Base-by-base conservation (phyloP, 2,888 invertebrate species). In the Agriopis aurantiaria region DNA sequence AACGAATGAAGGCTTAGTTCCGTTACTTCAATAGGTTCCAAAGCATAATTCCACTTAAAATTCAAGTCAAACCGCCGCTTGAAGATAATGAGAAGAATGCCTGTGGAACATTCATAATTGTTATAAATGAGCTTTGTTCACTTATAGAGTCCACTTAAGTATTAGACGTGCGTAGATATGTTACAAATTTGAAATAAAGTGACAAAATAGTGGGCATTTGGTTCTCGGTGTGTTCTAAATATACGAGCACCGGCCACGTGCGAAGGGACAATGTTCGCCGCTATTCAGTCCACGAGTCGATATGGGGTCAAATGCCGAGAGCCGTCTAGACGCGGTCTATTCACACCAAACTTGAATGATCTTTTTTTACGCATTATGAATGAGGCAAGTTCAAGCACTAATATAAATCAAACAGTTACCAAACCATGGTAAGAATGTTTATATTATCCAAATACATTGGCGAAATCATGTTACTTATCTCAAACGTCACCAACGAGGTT, bases 271-370 rank as follows among this genome's bases (percentile, higher is more conserved):
- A 81, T 85, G 87, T 85, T 84, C 87, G 78, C 76, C 66, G 65
- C 51, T 43, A 49, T 58, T 63, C 66, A 43, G 62, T 58, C 62
- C 81, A 76, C 80, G 83, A 85, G 80, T 78, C 80, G 79, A 80
- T 90, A 80, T 90, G 86, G 82, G 91, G 91, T 91, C 91, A 91
- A 85, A 84, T 84, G 78, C 66, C 65, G 66, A 67, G 84, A 86
- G 73, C 69, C 65, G 85, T 88, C 86, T 88, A 84, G 84, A 85
- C 86, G 64, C 67, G 2, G 45, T 53, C 45, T 56, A 75, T 72
- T 78, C 65, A 59, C 51, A 23, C 33, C 40, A 9, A 53, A 63
- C 59, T 48, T 45, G 63, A 63, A 63, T 70, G 59, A 66, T 63
- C 63, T 53, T 69, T 69, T 69, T 69, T 69, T 57, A n/a, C 45